These are phyloP conservation scores for Chrysomallon squamiferum DNA, from an alignment of 1,140 invertebrate species.

Conservation along the genomic window DNA sequence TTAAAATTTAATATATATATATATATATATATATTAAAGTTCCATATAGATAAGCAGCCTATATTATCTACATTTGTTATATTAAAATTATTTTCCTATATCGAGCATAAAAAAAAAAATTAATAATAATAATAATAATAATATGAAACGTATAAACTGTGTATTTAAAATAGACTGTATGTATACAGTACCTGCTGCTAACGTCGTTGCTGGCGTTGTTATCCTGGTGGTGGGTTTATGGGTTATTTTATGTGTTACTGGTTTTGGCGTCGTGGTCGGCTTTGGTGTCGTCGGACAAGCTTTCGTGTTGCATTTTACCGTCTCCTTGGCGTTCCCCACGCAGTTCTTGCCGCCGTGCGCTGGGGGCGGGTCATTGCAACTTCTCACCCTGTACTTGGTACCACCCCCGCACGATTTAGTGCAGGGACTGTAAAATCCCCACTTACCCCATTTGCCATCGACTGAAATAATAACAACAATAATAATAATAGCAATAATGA, in stretches of 20 bases:
- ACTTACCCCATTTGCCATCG: conserved; percentile 59
- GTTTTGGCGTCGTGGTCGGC: conserved; percentile 27
- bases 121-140: too few species aligned
- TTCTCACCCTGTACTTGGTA: conserved; percentile 71
- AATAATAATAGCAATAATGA: background rate
- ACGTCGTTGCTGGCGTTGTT: too few species aligned
- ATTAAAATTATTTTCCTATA: too few species aligned
- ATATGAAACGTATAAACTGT: too few species aligned
- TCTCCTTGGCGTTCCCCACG: conserved; percentile 70
- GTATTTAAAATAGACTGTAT: too few species aligned
- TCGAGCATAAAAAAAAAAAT: too few species aligned
- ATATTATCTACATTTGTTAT: too few species aligned
- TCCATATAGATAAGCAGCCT: background rate
- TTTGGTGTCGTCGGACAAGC: conserved; percentile 63
- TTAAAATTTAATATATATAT: too few species aligned
- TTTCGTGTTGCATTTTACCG: conserved; percentile 75
- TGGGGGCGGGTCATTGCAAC: conserved; percentile 46
- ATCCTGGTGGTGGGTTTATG: too few species aligned
- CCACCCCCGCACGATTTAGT: conserved; percentile 90
- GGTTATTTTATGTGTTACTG: conserved; percentile 1
- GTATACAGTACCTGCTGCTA: background rate
- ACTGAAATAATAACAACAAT: conserved; percentile 24
- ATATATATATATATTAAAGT: too few species aligned
- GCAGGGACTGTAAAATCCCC: conserved; percentile 84
- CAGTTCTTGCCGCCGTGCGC: conserved; percentile 48